phyloP scores from a whole-genome alignment of 1,140 invertebrate genomes.

The Drosophila melanica region DNA sequence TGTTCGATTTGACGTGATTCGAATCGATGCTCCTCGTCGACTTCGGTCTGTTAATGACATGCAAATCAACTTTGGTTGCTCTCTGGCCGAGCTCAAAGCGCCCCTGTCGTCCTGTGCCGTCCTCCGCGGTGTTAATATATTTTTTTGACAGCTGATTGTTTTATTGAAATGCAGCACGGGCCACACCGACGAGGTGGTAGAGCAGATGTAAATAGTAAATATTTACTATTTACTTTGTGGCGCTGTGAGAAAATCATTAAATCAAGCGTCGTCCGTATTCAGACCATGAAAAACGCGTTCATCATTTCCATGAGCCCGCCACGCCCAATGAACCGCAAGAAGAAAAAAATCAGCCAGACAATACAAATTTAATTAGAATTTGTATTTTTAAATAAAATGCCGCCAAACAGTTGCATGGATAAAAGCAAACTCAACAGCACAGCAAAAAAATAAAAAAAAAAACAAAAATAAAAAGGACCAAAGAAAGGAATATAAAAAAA shows the following conservation, averaged over 20 bases:
- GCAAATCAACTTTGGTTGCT: slow-evolving; percentile 76
- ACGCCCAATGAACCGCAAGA: slow-evolving; percentile 48
- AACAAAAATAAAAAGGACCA: too few relatives aligned
- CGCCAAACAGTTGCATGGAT: slow-evolving; percentile 4
- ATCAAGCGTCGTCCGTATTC: slow-evolving; percentile 37
- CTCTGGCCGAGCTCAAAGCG: slow-evolving; percentile 9
- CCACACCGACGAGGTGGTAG: slow-evolving; percentile 12
- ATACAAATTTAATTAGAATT: slow-evolving; percentile 74
- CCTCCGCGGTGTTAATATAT: slow-evolving; percentile 41
- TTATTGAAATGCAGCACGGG: slow-evolving; percentile 65
- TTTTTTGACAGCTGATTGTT: slow-evolving; percentile 71
- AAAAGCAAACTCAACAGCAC: slow-evolving; percentile 3
- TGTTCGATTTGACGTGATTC: slow-evolving; percentile 22
- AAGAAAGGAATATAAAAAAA: not conserved
- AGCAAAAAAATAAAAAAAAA: not conserved
- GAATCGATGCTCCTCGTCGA: slow-evolving; percentile 10
- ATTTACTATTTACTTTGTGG: slow-evolving; percentile 62
- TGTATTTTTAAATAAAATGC: slow-evolving; percentile 73
- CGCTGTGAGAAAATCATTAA: slow-evolving; percentile 69
- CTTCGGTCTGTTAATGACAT: slow-evolving; percentile 68
- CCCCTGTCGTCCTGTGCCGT: not conserved
- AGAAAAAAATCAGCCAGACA: slow-evolving; percentile 35
- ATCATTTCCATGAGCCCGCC: slow-evolving; percentile 11
- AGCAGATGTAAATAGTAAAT: slow-evolving; percentile 57
- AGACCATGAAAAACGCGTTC: slow-evolving; percentile 15